Evolutionary conservation across 2,113 vertebrate species (phyloP).

Genomic region (Coptodon bakossiorum): DNA sequence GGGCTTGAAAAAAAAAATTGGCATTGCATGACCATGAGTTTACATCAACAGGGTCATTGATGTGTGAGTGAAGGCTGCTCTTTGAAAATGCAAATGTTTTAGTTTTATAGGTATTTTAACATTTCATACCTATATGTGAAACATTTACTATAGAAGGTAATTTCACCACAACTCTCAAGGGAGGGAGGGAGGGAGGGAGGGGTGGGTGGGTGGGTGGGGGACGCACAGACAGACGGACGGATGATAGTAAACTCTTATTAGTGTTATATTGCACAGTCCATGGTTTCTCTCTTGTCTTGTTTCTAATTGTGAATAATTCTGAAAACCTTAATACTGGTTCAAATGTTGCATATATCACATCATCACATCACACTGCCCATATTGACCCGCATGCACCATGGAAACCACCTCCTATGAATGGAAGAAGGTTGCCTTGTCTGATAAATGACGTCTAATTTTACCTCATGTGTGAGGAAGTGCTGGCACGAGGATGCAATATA

Average conservation of each 20-base stretch:
- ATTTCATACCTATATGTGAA: neutral
- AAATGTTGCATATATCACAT: too few relatives aligned
- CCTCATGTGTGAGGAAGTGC: neutral
- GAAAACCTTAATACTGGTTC: neutral
- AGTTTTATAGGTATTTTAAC: neutral
- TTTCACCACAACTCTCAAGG: neutral
- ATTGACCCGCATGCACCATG: neutral
- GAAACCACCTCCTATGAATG: neutral
- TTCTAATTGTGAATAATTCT: neutral
- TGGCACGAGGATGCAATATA: accelerated
- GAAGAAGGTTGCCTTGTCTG: neutral
- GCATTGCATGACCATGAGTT: neutral
- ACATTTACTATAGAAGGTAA: neutral
- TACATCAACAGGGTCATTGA: neutral
- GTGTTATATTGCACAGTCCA: accelerated
- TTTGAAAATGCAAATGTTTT: neutral
- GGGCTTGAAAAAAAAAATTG: neutral
- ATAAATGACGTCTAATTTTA: neutral
- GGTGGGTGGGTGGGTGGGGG: too few relatives aligned
- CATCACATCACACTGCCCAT: neutral
- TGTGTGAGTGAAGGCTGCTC: neutral
- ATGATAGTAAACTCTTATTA: neutral
- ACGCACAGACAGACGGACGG: accelerated
- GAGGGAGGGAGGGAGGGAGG: too few relatives aligned
- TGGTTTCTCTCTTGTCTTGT: neutral